Percentiles rank a stretch among this genome's conserved stretches.
These are phyloP conservation scores for Psylliodes chrysocephalus DNA, from an alignment of 2,888 invertebrate genomes.

Conservation along the genomic window DNA sequence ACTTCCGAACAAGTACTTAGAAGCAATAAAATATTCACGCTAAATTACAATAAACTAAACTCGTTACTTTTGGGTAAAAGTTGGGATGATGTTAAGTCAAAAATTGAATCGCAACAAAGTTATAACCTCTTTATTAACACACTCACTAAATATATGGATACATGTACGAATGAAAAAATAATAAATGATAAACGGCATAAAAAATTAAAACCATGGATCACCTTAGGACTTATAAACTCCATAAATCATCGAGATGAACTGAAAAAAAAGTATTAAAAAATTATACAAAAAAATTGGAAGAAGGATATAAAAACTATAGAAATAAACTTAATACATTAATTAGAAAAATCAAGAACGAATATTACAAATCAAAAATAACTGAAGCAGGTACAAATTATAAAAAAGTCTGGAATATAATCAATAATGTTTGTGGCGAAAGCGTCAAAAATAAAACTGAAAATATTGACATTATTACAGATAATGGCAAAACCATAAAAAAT, in stretches of 20 bases:
- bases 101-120: slow-evolving; percentile 5
- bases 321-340: slow-evolving; percentile 25
- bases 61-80: slow-evolving; percentile 2
- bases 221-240: slow-evolving; percentile 19
- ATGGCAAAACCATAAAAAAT: slow-evolving; percentile 1
- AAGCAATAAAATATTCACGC: not conserved
- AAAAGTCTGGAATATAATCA: slow-evolving; percentile 24
- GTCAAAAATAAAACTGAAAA: slow-evolving; percentile 12
- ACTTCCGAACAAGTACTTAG: not conserved
- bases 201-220: slow-evolving; percentile 29
- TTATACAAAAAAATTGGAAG: slow-evolving; percentile 1
- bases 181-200: slow-evolving; percentile 8
- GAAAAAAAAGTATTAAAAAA: slow-evolving; percentile 21
- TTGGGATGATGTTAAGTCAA: slow-evolving; percentile 12
- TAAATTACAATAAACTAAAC: slow-evolving; percentile 2
- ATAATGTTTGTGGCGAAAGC: slow-evolving; percentile 17
- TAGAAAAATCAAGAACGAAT: slow-evolving; percentile 25
- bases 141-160: slow-evolving; percentile 1
- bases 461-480: slow-evolving; percentile 3
- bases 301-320: slow-evolving; percentile 21
- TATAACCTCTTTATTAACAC: slow-evolving; percentile 1
- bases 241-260: slow-evolving; percentile 13
- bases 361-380: slow-evolving; percentile 24
- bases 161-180: not conserved
- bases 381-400: slow-evolving; percentile 18